Evolutionary conservation across 1,140 invertebrate species (phyloP).

Genomic region (Tigriopus japonicus): DNA sequence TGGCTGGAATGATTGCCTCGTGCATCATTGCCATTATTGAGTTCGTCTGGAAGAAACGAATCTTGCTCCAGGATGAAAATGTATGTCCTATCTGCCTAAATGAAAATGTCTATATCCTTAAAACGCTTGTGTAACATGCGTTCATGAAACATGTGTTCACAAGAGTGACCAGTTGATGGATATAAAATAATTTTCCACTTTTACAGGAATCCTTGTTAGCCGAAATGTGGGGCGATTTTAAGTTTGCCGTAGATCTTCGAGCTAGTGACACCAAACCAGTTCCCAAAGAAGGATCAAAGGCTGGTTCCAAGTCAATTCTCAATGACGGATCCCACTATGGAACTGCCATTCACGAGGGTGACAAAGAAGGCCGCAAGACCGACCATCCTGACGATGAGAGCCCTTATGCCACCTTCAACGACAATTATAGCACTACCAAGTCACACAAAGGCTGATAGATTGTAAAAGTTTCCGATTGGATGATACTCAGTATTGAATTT

Average conservation of each 20-base stretch:
- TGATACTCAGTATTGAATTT: too few relatives aligned
- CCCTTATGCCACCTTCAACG: too few relatives aligned
- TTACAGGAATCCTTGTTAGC: slow-evolving; percentile 20
- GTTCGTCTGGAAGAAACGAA: slow-evolving; percentile 58
- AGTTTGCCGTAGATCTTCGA: slow-evolving; percentile 19
- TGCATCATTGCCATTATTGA: slow-evolving; percentile 35
- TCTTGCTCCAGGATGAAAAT: slow-evolving; percentile 53
- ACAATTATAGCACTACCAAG: too few relatives aligned
- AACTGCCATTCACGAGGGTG: too few relatives aligned
- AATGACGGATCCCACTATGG: too few relatives aligned
- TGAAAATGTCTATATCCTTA: slow-evolving; percentile 6
- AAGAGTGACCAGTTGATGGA: background rate
- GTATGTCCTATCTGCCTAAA: slow-evolving; percentile 23
- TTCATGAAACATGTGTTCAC: too few relatives aligned
- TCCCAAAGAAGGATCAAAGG: slow-evolving; percentile 16
- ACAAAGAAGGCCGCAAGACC: too few relatives aligned
- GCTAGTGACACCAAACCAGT: slow-evolving; percentile 22
- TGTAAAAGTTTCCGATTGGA: too few relatives aligned
- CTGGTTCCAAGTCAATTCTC: background rate
- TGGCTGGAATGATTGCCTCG: slow-evolving; percentile 22
- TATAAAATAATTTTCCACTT: background rate
- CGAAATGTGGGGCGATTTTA: slow-evolving; percentile 20
- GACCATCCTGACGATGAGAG: too few relatives aligned
- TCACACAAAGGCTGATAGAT: too few relatives aligned
- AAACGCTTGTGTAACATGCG: too few relatives aligned